A percentile compares a stretch with the other conserved stretches of the same genome.
These are phyloP conservation scores for Montipora capricornis DNA, from an alignment of 64 coral and sea anemone species.

Conservation along the genomic window DNA sequence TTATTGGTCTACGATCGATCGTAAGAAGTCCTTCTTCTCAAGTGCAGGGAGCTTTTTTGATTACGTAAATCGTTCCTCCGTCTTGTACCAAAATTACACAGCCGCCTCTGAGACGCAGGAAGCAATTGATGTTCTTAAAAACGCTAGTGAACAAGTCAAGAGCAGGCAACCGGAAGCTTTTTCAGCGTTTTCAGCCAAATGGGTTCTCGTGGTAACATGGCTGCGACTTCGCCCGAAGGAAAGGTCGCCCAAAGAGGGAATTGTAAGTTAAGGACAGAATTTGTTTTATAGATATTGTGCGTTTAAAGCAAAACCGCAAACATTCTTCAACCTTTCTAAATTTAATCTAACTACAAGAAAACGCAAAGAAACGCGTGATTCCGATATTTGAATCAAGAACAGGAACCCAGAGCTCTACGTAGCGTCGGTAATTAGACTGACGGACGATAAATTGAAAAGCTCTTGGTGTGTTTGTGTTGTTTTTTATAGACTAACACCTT, in stretches of 20 bases:
- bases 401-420: no score
- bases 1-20: conserved; percentile 16
- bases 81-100: conserved; percentile 38
- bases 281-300: background rate
- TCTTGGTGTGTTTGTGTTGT: no score
- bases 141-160: conserved; percentile 39
- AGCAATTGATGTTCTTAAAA: background rate
- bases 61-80: conserved; percentile 35
- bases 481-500: conserved; percentile 62
- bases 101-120: background rate
- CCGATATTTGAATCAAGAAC: no score
- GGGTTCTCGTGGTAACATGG: conserved; percentile 58
- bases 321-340: no score
- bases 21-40: background rate
- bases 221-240: conserved; percentile 26
- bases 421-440: no score
- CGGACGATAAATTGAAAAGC: no score
- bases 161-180: background rate
- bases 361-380: no score
- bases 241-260: background rate
- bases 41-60: background rate
- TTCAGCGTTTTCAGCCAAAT: conserved; percentile 9
- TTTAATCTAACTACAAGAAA: no score
- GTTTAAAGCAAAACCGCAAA: no score
- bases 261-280: background rate